These are phyloP conservation scores for Spinus pinus DNA, from an alignment of 2,797 vertebrate genomes.

Conservation along the genomic window DNA sequence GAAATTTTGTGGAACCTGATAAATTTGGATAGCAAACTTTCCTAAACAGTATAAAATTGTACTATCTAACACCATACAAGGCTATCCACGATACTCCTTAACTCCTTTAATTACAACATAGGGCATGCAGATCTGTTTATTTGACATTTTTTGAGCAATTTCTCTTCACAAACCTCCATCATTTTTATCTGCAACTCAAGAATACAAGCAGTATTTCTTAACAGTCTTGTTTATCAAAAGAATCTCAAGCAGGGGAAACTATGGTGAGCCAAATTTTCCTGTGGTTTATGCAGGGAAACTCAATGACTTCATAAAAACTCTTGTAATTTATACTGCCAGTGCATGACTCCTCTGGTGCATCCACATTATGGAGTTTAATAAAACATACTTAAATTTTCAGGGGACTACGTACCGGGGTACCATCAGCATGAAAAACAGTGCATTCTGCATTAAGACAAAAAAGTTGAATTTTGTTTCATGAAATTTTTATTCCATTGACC, in stretches of 20 bases:
- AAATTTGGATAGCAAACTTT: conserved; percentile 40
- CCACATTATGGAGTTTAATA: not conserved
- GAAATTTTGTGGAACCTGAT: conserved; percentile 47
- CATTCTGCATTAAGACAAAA: not conserved
- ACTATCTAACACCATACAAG: not conserved
- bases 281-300: not conserved
- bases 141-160: conserved; percentile 5
- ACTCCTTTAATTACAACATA: conserved; percentile 1
- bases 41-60: not conserved
- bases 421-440: not conserved
- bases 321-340: not conserved
- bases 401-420: not conserved
- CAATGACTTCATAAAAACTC: not conserved
- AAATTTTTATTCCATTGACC: not conserved
- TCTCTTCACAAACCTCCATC: not conserved
- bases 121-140: not conserved
- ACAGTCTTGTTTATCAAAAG: conserved; percentile 5
- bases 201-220: conserved; percentile 16
- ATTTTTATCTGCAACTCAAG: not conserved
- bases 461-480: not conserved
- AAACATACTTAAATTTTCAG: not conserved
- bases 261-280: not conserved
- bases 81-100: not conserved
- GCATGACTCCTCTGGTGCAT: not conserved
- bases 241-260: not conserved